These are phyloP conservation scores for Corvus cornix DNA, from an alignment of 2,113 vertebrate genomes.

Conservation along the genomic window DNA sequence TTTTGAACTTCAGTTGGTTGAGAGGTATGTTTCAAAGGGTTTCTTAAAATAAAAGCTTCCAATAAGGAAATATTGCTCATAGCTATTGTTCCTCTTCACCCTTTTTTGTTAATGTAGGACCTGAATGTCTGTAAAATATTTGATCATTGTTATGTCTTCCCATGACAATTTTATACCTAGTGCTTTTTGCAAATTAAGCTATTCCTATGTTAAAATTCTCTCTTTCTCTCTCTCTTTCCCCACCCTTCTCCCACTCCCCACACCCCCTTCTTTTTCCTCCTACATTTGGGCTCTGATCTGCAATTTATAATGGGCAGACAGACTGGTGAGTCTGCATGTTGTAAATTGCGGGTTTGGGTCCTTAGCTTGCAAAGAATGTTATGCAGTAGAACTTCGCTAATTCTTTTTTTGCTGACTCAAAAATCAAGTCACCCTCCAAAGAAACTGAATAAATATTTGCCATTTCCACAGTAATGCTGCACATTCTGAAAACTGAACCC, in stretches of 20 bases:
- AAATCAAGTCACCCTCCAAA: slow-evolving; percentile 24
- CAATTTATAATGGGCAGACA: slow-evolving; percentile 68
- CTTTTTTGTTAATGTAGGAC: slow-evolving; percentile 3
- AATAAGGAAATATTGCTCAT: slow-evolving; percentile 10
- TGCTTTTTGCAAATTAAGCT: slow-evolving; percentile 37
- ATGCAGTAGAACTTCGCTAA: slow-evolving; percentile 60
- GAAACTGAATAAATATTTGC: not conserved
- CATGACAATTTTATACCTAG: slow-evolving; percentile 11
- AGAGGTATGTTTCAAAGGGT: slow-evolving; percentile 59
- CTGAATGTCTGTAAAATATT: slow-evolving; percentile 31
- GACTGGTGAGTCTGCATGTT: slow-evolving; percentile 67
- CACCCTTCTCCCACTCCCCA: rapidly evolving
- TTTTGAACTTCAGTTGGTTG: slow-evolving; percentile 43
- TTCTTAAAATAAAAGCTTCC: slow-evolving; percentile 29
- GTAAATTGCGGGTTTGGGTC: slow-evolving; percentile 66
- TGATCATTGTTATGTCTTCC: slow-evolving; percentile 21
- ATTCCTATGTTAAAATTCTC: slow-evolving; percentile 55
- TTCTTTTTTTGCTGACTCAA: slow-evolving; percentile 16
- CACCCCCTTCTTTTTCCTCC: not conserved
- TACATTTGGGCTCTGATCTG: slow-evolving; percentile 60
- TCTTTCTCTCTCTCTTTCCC: not conserved
- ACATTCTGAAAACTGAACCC: not conserved
- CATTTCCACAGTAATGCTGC: not conserved
- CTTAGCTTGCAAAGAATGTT: slow-evolving; percentile 61
- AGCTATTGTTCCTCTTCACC: not conserved